Conservation (phyloP, 2,888 invertebrate genomes). For the Himalopsyche japonica region DNA sequence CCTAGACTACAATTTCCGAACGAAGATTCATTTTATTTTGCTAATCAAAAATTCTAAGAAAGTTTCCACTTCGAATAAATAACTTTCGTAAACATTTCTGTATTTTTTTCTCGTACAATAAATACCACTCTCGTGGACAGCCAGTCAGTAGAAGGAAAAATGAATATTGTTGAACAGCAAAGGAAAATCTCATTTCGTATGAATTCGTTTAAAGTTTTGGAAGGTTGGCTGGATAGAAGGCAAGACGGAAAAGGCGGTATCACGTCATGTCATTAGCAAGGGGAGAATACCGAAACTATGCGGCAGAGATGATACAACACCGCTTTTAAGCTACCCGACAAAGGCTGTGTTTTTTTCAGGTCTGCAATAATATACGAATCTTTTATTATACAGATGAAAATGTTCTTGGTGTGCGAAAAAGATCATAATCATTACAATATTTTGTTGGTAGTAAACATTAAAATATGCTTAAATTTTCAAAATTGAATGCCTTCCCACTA, state of each 20-base stretch:
- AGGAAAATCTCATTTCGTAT: background rate
- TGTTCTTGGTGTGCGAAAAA: too few relatives aligned
- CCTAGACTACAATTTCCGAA: background rate
- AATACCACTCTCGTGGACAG: background rate
- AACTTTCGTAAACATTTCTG: background rate
- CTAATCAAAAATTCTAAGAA: background rate
- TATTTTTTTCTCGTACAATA: background rate
- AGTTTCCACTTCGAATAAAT: background rate
- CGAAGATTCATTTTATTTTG: background rate
- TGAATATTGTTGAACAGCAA: background rate
- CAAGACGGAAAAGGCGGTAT: background rate
- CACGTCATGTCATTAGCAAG: conserved; percentile 20
- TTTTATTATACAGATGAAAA: too few relatives aligned
- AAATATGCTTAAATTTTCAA: too few relatives aligned
- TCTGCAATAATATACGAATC: too few relatives aligned
- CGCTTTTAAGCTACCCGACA: too few relatives aligned
- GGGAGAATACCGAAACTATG: background rate
- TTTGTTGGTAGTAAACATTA: too few relatives aligned
- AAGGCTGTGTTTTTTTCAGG: too few relatives aligned
- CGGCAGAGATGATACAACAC: too few relatives aligned
- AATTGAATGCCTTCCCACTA: too few relatives aligned
- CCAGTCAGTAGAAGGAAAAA: background rate
- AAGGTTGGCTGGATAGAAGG: background rate
- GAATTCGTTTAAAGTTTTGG: background rate
- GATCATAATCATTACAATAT: too few relatives aligned